A percentile compares a stretch with the other conserved stretches of the same genome.
phyloP scores from a whole-genome alignment of 2,113 vertebrate genomes.

The Papio anubis region DNA sequence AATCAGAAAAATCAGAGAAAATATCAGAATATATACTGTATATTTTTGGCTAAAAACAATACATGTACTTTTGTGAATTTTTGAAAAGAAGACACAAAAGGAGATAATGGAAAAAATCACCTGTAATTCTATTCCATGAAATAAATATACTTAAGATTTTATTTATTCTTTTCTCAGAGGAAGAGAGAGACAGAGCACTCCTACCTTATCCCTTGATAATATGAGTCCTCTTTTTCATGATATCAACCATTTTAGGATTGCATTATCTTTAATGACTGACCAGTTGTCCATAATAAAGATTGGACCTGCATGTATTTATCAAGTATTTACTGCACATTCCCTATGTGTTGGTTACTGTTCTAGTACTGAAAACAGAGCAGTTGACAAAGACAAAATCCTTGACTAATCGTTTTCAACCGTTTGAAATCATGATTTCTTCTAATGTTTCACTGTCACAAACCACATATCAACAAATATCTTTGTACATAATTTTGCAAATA shows the following conservation, averaged over 20 bases:
- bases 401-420: background rate
- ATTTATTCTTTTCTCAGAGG: background rate
- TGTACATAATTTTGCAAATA: background rate
- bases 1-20: background rate
- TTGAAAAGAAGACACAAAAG: background rate
- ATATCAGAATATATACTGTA: background rate
- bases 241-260: background rate
- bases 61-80: background rate
- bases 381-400: constrained; percentile 22
- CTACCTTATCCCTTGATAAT: background rate
- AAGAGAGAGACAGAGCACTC: background rate
- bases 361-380: background rate
- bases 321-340: background rate
- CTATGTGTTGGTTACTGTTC: background rate
- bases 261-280: constrained; percentile 16
- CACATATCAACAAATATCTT: background rate
- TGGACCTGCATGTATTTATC: background rate
- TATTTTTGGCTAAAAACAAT: background rate
- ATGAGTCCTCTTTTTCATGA: background rate
- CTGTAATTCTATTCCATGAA: background rate
- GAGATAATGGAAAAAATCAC: background rate
- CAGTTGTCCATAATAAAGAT: background rate
- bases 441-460: background rate
- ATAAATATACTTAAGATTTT: constrained; percentile 6
- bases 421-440: background rate